phyloP scores from a whole-genome alignment of 2,113 vertebrate genomes.

The Brachyistius frenatus region DNA sequence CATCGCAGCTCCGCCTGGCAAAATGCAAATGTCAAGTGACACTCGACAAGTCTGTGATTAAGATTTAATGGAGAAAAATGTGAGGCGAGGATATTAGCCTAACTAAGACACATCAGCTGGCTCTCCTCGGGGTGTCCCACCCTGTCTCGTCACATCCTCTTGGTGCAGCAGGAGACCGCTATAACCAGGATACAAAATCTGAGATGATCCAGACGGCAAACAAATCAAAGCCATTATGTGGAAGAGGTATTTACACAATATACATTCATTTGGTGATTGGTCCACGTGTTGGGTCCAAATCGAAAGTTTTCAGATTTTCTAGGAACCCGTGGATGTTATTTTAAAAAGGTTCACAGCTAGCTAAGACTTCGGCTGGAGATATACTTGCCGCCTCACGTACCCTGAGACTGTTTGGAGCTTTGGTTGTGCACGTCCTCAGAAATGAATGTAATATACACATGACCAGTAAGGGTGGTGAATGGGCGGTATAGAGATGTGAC shows the following conservation, averaged over 20 bases:
- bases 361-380: no score
- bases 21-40: slow-evolving; percentile 86
- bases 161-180: slow-evolving; percentile 28
- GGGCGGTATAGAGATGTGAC: no score
- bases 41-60: slow-evolving; percentile 83
- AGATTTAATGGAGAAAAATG: slow-evolving; percentile 86
- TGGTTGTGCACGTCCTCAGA: no score
- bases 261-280: not conserved
- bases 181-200: slow-evolving; percentile 3
- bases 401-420: no score
- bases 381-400: no score
- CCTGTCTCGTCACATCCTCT: slow-evolving; percentile 30
- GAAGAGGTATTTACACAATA: not conserved
- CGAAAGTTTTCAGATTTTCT: not conserved
- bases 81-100: slow-evolving; percentile 78
- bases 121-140: slow-evolving; percentile 59
- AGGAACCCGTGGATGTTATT: not conserved
- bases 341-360: not conserved
- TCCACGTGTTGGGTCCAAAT: not conserved
- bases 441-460: no score
- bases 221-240: not conserved
- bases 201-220: slow-evolving; percentile 24
- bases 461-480: no score
- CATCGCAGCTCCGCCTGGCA: slow-evolving; percentile 50
- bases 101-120: slow-evolving; percentile 79